Percentiles rank a stretch among this genome's conserved stretches.
phyloP scores from a whole-genome alignment of 2,113 vertebrate species.

The Oophaga pumilio region DNA sequence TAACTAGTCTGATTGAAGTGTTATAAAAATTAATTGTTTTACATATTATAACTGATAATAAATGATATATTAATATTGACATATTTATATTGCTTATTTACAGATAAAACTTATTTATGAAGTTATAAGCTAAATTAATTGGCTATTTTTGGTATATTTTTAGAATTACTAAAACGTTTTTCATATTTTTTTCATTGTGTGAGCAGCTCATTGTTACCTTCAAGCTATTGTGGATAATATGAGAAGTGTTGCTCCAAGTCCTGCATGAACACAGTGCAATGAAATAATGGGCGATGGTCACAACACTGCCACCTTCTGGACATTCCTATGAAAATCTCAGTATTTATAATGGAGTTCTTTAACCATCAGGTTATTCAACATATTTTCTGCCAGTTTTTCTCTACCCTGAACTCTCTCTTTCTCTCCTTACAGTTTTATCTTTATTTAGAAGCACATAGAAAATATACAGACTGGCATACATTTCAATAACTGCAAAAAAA shows the following conservation, averaged over 20 bases:
- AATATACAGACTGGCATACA: not conserved
- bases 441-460: not conserved
- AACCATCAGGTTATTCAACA: not conserved
- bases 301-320: conserved; percentile 41
- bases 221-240: not conserved
- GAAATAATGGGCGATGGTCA: not conserved
- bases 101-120: too few relatives aligned
- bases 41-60: not conserved
- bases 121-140: too few relatives aligned
- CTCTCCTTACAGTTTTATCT: not conserved
- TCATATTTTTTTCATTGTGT: not conserved
- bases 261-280: not conserved
- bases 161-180: too few relatives aligned
- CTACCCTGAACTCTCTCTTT: not conserved
- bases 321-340: not conserved
- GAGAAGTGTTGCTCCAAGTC: not conserved
- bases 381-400: not conserved
- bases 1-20: not conserved
- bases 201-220: not conserved
- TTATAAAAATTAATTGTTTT: not conserved
- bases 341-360: not conserved
- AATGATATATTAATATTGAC: too few relatives aligned
- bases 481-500: not conserved
- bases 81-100: too few relatives aligned
- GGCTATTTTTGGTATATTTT: too few relatives aligned